These are phyloP conservation scores for Tetragonula carbonaria DNA, from an alignment of 2,888 invertebrate species.

Conservation along the genomic window DNA sequence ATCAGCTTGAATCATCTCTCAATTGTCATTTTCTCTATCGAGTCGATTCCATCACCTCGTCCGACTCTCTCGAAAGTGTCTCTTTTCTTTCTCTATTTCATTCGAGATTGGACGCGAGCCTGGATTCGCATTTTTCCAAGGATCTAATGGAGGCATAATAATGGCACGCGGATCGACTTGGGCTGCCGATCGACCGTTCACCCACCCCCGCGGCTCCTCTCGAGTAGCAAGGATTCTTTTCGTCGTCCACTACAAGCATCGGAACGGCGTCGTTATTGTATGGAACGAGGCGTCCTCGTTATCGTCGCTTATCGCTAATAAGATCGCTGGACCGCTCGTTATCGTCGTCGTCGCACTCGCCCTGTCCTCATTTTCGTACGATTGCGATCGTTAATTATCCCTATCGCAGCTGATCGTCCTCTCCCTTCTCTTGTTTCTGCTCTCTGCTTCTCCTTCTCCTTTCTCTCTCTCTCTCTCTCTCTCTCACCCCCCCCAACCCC, in stretches of 20 bases:
- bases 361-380: conserved; percentile 82
- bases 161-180: conserved; percentile 14
- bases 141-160: conserved; percentile 43
- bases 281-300: conserved; percentile 75
- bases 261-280: conserved; percentile 77
- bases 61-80: background rate
- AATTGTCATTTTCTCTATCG: too few species aligned
- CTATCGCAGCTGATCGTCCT: conserved; percentile 78
- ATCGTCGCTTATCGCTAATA: conserved; percentile 82
- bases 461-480: conserved; percentile 27
- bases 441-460: conserved; percentile 49
- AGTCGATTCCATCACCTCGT: too few species aligned
- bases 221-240: conserved; percentile 46
- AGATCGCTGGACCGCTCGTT: conserved; percentile 83
- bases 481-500: background rate
- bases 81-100: background rate
- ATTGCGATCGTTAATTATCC: conserved; percentile 83
- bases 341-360: conserved; percentile 78
- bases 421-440: conserved; percentile 62
- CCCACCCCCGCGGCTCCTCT: conserved; percentile 43
- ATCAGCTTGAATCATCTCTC: too few species aligned
- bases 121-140: conserved; percentile 19
- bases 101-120: background rate
- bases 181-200: conserved; percentile 2
- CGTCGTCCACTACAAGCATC: conserved; percentile 61